Evolutionary conservation across 2,888 invertebrate species (phyloP), one percentile per base, ranked within the genome.

Genomic region (Caenorhabditis macrosperma): DNA sequence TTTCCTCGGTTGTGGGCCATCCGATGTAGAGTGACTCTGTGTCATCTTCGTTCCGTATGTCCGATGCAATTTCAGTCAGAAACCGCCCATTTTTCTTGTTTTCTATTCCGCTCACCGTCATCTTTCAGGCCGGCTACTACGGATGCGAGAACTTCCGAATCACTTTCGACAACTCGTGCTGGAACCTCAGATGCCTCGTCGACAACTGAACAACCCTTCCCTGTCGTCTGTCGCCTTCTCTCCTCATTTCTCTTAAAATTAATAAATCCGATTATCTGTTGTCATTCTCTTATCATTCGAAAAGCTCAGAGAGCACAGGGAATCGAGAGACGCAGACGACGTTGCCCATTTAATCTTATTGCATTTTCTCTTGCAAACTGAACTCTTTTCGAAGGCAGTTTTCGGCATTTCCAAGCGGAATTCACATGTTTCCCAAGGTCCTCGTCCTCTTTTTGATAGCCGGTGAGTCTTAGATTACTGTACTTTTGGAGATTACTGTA

Each of bases 101-200:
- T 48, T 48, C 48, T 12, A 38, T 38, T 38, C 38, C 7, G 12
- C 7, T 38, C 38, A 38, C 7, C 12, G 12, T 38, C 38, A n/a
- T 46, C n/a, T 64, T 76, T n/a, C 63, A 82, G 79, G 82, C 82
- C 52, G 84, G 81, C 12, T 86, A 83, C 69, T 86, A 66, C 67
- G 86, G 85, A 17, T 86, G 86, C 68, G 85, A 86, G 71, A 83
- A 78, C 72, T 84, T 85, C 84, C 81, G 84, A 28, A 71, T 52
- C 71, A 82, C 84, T 1, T 86, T 86, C 80, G 82, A 84, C 67
- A 83, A 84, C 59, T 71, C 81, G 33, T 86, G 84, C 81, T 85
- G 82, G 67, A 78, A 77, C 52, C 75, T 82, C 59, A 64, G 82
- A 52, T 83, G 83, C 50, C 52, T 30, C 24, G 77, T 77, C 48